These are phyloP conservation scores for Avahi laniger DNA, from an alignment of 2,797 vertebrate species.

Conservation along the genomic window DNA sequence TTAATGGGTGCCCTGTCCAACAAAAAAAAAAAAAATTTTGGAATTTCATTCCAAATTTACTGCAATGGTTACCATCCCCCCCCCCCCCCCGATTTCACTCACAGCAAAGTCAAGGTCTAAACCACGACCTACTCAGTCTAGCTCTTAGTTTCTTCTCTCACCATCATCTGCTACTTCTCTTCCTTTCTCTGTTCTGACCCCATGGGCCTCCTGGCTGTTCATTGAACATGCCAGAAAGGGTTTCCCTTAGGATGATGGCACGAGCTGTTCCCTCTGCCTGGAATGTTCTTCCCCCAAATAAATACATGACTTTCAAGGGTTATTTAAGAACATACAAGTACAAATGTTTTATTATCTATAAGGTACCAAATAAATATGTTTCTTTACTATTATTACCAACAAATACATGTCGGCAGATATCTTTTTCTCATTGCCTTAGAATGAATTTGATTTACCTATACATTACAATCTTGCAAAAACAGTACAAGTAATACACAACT, in stretches of 20 bases:
- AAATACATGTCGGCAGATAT: neutral
- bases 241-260: neutral
- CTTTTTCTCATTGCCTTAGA: neutral
- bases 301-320: neutral
- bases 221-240: neutral
- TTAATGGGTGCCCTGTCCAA: too few relatives aligned
- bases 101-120: neutral
- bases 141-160: neutral
- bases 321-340: neutral
- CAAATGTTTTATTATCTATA: neutral
- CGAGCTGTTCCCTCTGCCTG: neutral
- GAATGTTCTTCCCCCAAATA: neutral
- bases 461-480: conserved; percentile 2
- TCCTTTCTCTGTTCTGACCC: neutral
- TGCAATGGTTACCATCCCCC: too few relatives aligned
- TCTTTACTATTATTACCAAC: neutral
- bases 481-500: neutral
- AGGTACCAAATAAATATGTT: neutral
- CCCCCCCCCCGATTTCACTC: neutral
- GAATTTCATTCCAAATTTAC: too few relatives aligned
- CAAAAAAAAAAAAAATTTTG: too few relatives aligned
- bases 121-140: neutral
- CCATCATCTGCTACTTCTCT: neutral
- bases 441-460: neutral
- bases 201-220: neutral